Percentiles rank a stretch among this genome's conserved stretches.
These are phyloP conservation scores for Fundulus diaphanus DNA, from an alignment of 2,797 vertebrate species.

Conservation along the genomic window DNA sequence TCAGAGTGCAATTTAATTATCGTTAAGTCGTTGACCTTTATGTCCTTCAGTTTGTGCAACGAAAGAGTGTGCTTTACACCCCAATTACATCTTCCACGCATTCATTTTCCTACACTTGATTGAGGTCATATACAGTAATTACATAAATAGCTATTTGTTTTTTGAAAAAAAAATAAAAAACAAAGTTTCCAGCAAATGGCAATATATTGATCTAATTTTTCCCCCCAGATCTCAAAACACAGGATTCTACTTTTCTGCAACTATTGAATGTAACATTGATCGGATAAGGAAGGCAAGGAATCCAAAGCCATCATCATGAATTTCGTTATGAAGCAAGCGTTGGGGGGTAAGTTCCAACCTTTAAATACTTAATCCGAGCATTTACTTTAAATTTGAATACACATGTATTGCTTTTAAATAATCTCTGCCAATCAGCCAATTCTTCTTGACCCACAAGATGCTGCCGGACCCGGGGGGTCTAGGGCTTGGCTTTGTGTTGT, in stretches of 20 bases:
- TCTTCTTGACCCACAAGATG: constrained; percentile 1
- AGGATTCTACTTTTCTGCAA: constrained; percentile 57
- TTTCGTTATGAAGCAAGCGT: constrained; percentile 96
- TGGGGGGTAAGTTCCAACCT: constrained; percentile 87
- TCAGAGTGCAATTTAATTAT: background rate
- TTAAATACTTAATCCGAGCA: background rate
- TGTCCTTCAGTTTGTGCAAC: constrained; percentile 74
- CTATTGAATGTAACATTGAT: constrained; percentile 85
- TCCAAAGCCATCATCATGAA: constrained; percentile 90
- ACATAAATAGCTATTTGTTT: background rate
- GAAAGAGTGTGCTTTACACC: constrained; percentile 16
- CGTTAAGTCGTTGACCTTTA: constrained; percentile 72
- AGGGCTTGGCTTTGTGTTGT: constrained; percentile 38
- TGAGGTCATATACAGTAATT: background rate
- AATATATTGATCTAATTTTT: background rate
- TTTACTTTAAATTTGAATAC: background rate
- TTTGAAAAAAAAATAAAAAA: background rate
- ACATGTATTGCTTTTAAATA: background rate
- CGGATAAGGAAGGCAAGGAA: constrained; percentile 78
- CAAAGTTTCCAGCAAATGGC: background rate
- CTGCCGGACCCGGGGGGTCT: constrained; percentile 28
- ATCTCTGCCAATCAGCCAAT: background rate
- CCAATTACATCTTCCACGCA: background rate
- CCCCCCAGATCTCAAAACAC: constrained; percentile 66
- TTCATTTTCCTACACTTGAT: background rate